phyloP scores from a whole-genome alignment of 64 coral and sea anemone species.

The Actinia tenebrosa region DNA sequence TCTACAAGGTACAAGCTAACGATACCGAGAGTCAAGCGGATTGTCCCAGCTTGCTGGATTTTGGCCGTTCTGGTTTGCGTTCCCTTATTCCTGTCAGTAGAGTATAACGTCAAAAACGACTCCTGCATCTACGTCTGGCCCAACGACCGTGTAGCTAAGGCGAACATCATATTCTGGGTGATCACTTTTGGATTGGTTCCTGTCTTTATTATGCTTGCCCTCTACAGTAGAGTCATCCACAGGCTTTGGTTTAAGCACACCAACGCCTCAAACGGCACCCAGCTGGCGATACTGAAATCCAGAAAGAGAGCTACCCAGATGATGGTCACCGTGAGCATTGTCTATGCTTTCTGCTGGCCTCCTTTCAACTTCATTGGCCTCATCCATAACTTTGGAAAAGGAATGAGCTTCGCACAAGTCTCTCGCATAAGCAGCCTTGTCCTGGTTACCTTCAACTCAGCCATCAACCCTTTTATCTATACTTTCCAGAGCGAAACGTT shows the following conservation, averaged over 20 bases:
- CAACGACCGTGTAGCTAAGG: too few relatives aligned
- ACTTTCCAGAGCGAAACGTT: constrained; percentile 41
- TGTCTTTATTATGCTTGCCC: too few relatives aligned
- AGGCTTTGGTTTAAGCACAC: too few relatives aligned
- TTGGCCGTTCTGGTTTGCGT: too few relatives aligned
- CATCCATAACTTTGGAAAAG: not conserved
- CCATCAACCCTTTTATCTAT: constrained; percentile 43
- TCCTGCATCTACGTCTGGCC: too few relatives aligned
- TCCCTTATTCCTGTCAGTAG: too few relatives aligned
- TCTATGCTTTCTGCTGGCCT: constrained; percentile 28
- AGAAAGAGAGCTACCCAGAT: constrained; percentile 14
- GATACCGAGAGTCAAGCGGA: too few relatives aligned
- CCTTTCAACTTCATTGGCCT: constrained; percentile 24
- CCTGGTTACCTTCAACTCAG: constrained; percentile 37
- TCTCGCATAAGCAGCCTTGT: constrained; percentile 18
- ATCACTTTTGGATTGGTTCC: not conserved
- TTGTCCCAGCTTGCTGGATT: too few relatives aligned
- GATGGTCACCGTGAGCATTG: not conserved
- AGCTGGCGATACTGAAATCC: not conserved
- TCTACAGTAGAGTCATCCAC: too few relatives aligned
- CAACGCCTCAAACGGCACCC: too few relatives aligned
- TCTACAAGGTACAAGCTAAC: not conserved
- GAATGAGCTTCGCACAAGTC: not conserved
- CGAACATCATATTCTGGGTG: not conserved
- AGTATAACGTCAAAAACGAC: too few relatives aligned